These are phyloP conservation scores for Threskiornis aethiopicus DNA, from an alignment of 2,797 vertebrate species.

Conservation along the genomic window DNA sequence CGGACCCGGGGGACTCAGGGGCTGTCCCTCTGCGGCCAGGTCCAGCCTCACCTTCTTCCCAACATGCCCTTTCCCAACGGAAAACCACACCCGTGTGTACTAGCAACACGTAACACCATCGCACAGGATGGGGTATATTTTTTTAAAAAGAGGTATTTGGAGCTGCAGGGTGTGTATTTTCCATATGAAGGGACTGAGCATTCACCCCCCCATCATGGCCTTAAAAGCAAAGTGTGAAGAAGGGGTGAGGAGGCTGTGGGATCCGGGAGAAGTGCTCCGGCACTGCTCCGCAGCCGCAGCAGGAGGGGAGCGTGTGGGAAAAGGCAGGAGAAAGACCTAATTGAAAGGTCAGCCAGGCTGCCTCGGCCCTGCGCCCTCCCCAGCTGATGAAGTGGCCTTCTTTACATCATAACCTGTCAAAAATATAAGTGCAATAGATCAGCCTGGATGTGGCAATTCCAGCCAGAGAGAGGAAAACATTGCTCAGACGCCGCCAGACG, in stretches of 20 bases:
- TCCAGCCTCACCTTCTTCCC: background rate
- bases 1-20: background rate
- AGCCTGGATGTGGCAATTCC: background rate
- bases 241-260: background rate
- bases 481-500: background rate
- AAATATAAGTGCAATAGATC: background rate
- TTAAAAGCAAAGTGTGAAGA: background rate
- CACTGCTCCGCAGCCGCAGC: background rate
- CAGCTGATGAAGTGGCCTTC: background rate
- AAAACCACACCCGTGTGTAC: background rate
- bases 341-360: slow-evolving; percentile 19
- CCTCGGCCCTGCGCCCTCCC: background rate
- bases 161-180: background rate
- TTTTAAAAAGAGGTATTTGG: background rate
- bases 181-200: background rate
- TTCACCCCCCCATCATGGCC: accelerated
- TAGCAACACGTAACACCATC: accelerated
- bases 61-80: background rate
- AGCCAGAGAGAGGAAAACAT: background rate
- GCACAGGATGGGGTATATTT: background rate
- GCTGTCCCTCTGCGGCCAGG: accelerated
- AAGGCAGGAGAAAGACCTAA: background rate
- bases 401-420: slow-evolving; percentile 7
- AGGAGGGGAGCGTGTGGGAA: background rate
- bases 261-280: background rate